These are phyloP conservation scores for Morpho deidamia DNA, from an alignment of 2,888 invertebrate genomes.

Conservation along the genomic window DNA sequence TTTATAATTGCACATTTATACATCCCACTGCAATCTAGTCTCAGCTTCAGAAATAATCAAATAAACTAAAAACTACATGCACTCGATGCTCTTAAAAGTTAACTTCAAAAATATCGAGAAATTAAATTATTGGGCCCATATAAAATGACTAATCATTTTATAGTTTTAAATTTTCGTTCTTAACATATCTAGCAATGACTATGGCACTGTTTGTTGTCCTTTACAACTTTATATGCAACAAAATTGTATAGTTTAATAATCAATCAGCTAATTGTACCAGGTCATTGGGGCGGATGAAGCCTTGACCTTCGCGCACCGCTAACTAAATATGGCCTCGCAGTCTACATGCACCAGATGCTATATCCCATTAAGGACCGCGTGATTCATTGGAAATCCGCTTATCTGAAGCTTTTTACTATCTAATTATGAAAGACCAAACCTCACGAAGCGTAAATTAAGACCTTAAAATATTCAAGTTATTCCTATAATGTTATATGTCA, in stretches of 20 bases:
- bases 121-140: no score
- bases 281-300: slow-evolving; percentile 53
- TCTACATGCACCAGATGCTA: slow-evolving; percentile 54
- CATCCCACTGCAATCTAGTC: no score
- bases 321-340: slow-evolving; percentile 57
- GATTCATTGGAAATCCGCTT: slow-evolving; percentile 32
- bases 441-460: neutral
- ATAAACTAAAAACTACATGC: no score
- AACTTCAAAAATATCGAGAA: no score
- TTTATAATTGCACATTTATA: no score
- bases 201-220: no score
- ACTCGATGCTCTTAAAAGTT: no score
- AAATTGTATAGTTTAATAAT: neutral
- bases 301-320: slow-evolving; percentile 70
- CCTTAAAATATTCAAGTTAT: neutral
- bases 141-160: no score
- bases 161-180: no score
- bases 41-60: no score
- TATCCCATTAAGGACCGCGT: slow-evolving; percentile 44
- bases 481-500: neutral
- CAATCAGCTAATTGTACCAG: slow-evolving; percentile 26
- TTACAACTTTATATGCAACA: no score
- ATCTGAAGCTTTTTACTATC: slow-evolving; percentile 14
- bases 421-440: slow-evolving; percentile 3
- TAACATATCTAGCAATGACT: no score